Conservation (phyloP, 2,797 vertebrate species). For the Cacajao melanocephalus region DNA sequence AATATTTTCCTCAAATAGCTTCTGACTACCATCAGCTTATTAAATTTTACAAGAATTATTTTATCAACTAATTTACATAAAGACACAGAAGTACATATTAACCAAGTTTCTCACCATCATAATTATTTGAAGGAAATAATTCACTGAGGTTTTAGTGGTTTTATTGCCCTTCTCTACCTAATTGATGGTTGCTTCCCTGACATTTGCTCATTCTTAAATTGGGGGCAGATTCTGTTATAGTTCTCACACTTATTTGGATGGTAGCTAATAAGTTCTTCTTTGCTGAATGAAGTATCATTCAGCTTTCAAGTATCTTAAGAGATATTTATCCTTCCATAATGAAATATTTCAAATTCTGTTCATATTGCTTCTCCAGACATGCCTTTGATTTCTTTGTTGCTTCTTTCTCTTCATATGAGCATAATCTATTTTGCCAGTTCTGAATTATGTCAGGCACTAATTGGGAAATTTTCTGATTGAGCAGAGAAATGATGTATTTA, state of each 20-base stretch:
- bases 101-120: constrained; percentile 28
- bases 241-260: neutral
- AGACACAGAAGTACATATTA: neutral
- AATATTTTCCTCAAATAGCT: neutral
- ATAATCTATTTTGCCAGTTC: neutral
- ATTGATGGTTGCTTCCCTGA: neutral
- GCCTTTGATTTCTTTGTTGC: neutral
- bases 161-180: neutral
- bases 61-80: neutral
- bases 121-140: constrained; percentile 33
- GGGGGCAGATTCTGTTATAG: neutral
- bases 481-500: neutral
- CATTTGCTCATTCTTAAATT: constrained; percentile 32
- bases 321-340: neutral
- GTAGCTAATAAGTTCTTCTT: neutral
- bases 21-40: neutral
- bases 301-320: neutral
- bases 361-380: neutral
- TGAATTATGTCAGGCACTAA: neutral
- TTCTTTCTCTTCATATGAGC: neutral
- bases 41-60: constrained; percentile 33
- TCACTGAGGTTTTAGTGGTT: neutral
- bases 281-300: neutral
- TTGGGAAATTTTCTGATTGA: neutral
- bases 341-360: constrained; percentile 15